Evolutionary conservation across 2,888 invertebrate genomes (phyloP), one percentile per base, ranked within the genome.

Genomic region (Hirudinaria manillensis): DNA sequence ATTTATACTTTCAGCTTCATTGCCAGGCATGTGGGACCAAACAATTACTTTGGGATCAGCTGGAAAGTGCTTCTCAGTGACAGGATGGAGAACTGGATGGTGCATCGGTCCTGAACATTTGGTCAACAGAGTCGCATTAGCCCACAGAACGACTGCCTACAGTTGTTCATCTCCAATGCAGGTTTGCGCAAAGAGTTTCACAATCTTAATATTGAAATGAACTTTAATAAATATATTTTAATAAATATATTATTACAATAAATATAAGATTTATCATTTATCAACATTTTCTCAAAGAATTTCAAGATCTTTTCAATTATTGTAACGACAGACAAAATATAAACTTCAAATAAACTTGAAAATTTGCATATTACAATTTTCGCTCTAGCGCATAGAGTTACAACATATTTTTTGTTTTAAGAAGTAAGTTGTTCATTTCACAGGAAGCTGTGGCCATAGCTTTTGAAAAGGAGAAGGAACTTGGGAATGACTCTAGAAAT

Each of bases 11-110:
- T 73, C 80, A 88, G 94, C 93, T 0, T 91, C 93, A 0, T 85
- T 99, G 10, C 97, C 97, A 0, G 95, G 88, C 24, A 99, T 99
- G 98, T 99, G 94, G 92, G 95, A 99, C 79, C 89, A 97, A 36
- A 98, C 98, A 0, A 90, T 99, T 53, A 96, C 98, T 0, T 90
- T 99, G 78, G 96, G 98, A 0, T 97, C 96, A 32, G 98, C 96
- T 0, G 98, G 98, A 0, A 99, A 98, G 88, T 94, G 77, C 3
- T 0, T 97, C 87, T 94, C 94, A 75, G 93, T 94, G 21, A 99
- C 98, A 0, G 98, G 98, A 3, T 85, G 84, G 83, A 84, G 87
- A 88, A 89, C 90, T 2, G 98, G 98, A 72, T 99, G 98, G 98
- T 93, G 93, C 0, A 93, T 96, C 84, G 97, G 92, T 0, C 96